A percentile compares a stretch with the other conserved stretches of the same genome.
These are phyloP conservation scores for Catalaphyllia jardinei DNA, from an alignment of 64 coral and sea anemone genomes.

Conservation along the genomic window DNA sequence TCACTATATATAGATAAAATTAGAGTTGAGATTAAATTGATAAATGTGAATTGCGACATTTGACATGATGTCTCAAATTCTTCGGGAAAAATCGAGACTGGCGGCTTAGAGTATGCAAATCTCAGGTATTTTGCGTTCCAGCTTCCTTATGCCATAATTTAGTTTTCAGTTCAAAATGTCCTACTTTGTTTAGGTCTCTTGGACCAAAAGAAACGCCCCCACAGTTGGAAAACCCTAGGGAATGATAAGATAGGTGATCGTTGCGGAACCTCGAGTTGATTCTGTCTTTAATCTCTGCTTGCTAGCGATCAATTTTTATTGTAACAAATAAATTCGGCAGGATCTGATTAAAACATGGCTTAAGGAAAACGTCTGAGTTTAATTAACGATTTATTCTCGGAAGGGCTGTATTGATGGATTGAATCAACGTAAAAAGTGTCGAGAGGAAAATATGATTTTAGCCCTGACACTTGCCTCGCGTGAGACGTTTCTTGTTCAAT, in stretches of 20 bases:
- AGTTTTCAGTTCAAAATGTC: neutral
- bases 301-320: too few species aligned
- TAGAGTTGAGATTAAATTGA: neutral
- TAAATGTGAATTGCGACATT: neutral
- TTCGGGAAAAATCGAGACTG: neutral
- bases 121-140: neutral
- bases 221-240: neutral
- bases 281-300: neutral
- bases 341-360: too few species aligned
- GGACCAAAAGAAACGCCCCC: neutral
- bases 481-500: neutral
- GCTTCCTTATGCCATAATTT: too few species aligned
- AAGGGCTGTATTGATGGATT: too few species aligned
- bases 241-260: slow-evolving; percentile 4
- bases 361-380: too few species aligned
- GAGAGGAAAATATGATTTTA: too few species aligned
- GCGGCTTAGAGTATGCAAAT: neutral
- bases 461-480: neutral
- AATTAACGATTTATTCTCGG: too few species aligned
- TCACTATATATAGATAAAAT: neutral
- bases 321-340: too few species aligned
- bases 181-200: neutral
- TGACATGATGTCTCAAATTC: neutral
- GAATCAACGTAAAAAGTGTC: too few species aligned
- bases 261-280: neutral